Base-by-base conservation (phyloP, 1,140 invertebrate species). In the Lordiphosa mommai region DNA sequence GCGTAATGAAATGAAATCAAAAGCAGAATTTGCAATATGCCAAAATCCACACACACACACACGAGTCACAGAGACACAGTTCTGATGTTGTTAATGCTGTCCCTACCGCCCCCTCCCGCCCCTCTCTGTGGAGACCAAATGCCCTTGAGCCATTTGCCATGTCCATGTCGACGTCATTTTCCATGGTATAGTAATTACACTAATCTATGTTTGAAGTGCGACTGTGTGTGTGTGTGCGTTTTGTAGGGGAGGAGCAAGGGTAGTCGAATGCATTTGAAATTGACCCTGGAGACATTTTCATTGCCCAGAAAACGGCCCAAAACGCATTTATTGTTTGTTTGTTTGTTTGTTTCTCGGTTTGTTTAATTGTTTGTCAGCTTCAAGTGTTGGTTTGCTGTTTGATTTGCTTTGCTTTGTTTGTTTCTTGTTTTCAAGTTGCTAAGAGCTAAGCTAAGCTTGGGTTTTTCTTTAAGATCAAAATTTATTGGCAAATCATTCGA, bases 1-100 rank as follows among this genome's bases (percentile, higher is more conserved):
- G 72, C 68, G 63, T 77, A 77, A 77, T 77, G 72, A 77, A 77
- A 77, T 77, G 72, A 77, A 77, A 77, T 77, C 72, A 77, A 77
- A 77, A 77, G 72, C 72, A 72, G 63, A 57, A 67, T 72, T 63
- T 66, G 57, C 68, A 47, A 72, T 72, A 50, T 53, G 49, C 44
- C 56, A 52, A 52, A 66, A 36, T 34, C 27, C 41, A 47, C 10
- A 4, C 30, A 27, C 20, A n/a, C 20, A 40, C 20, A 23, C 27
- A 27, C 23, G 23, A 43, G 27, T 43, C 17, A 5, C 27, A 41
- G 10, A 41, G 9, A 10, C 10, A 29, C 10, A 43, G 27, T 43
- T 12, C 36, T 50, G 36, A 57, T 63, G 60, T 50, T 44, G 23
- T 37, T 59, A 36, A 70, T 51, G 40, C 23, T 10, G n/a, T 1